Evolutionary conservation across 2,888 invertebrate species (phyloP).

Genomic region (Platycnemis pennipes): DNA sequence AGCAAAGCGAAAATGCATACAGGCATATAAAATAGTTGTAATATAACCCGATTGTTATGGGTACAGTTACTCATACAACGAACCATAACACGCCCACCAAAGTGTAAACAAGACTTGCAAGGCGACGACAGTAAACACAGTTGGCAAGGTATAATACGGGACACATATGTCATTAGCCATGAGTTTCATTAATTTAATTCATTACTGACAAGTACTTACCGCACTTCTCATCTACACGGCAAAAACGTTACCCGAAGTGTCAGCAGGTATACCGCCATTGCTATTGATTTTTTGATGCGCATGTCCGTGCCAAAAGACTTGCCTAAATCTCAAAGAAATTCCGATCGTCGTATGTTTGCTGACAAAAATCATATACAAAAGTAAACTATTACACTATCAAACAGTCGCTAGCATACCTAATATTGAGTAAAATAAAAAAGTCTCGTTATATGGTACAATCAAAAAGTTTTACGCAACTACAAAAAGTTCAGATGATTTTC

Average conservation of each 20-base stretch:
- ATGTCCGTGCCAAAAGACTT: conserved; percentile 32
- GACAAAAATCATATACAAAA: not conserved
- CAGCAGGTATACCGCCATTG: conserved; percentile 65
- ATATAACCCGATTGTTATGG: not conserved
- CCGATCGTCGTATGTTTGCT: not conserved
- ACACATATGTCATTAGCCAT: not conserved
- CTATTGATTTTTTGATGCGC: conserved; percentile 68
- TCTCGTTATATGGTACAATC: not conserved
- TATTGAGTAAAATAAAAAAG: conserved; percentile 2
- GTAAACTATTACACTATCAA: not conserved
- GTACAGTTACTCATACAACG: not conserved
- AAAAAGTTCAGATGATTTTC: not conserved
- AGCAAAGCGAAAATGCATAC: not conserved
- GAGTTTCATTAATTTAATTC: not conserved
- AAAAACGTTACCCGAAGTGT: conserved; percentile 58
- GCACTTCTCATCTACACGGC: conserved; percentile 54
- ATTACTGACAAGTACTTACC: conserved; percentile 24
- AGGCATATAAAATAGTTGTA: not conserved
- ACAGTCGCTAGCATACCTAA: not conserved
- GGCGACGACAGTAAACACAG: not conserved
- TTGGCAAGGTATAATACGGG: not conserved
- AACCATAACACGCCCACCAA: conserved; percentile 61
- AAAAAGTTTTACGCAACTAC: conserved; percentile 23
- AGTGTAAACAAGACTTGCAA: conserved; percentile 50
- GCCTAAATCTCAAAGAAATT: not conserved